Evolutionary conservation across 2,113 vertebrate genomes (phyloP).

Genomic region (Pitta sordida): DNA sequence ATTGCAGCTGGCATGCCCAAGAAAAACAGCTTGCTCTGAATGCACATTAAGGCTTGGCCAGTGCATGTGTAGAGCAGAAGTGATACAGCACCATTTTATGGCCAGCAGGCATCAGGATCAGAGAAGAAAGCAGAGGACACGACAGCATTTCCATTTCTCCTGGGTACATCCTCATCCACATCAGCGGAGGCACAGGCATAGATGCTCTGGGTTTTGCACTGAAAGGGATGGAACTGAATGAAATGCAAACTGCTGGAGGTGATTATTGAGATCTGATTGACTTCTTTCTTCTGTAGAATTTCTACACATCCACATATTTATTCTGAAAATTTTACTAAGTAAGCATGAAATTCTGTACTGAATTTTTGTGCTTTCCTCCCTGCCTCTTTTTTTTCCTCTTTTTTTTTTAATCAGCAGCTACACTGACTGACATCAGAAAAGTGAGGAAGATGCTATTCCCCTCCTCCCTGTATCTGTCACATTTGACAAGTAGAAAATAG

Average conservation of each 20-base stretch:
- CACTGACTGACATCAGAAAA: not conserved
- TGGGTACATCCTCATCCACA: not conserved
- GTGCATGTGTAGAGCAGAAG: not conserved
- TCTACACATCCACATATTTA: not conserved
- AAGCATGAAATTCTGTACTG: not conserved
- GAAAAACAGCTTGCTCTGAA: constrained; percentile 30
- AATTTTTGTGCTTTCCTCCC: not conserved
- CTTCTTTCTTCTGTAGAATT: not conserved
- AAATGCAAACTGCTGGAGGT: not conserved
- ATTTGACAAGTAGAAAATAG: not conserved
- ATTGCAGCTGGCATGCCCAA: constrained; percentile 41
- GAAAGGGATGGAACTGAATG: not conserved
- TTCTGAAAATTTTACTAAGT: not conserved
- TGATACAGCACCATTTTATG: not conserved
- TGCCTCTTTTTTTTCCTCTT: not conserved
- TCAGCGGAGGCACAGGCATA: not conserved
- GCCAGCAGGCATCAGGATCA: not conserved
- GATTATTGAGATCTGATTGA: not conserved
- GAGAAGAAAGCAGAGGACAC: not conserved
- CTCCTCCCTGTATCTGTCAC: not conserved
- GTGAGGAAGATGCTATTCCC: not conserved
- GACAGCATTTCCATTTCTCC: not conserved
- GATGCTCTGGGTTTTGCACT: accelerated
- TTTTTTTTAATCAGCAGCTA: not conserved
- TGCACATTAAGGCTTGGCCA: not conserved